Evolutionary conservation across 2,113 vertebrate species (phyloP).

Genomic region (Sinocyclocheilus maitianheensis): DNA sequence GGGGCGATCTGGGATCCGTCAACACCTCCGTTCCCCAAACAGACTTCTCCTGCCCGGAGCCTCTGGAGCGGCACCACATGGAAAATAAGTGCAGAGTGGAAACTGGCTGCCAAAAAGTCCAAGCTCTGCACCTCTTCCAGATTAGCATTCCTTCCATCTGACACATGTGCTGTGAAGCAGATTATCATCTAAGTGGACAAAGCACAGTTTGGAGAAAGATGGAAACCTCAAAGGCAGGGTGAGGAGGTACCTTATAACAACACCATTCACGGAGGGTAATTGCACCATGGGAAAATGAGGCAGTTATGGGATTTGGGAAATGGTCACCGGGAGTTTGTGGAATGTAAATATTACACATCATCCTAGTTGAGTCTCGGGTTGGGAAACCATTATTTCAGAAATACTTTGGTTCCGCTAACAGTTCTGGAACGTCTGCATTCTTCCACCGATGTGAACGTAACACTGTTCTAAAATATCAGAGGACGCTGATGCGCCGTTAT

Average conservation of each 20-base stretch:
- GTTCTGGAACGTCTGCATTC: constrained; percentile 9
- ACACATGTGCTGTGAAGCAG: constrained; percentile 86
- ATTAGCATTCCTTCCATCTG: constrained; percentile 96
- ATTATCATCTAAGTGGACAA: constrained; percentile 86
- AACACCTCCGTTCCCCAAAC: constrained; percentile 86
- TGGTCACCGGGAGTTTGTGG: constrained; percentile 29
- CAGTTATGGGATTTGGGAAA: constrained; percentile 43
- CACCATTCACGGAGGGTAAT: constrained; percentile 23
- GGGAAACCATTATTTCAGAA: neutral
- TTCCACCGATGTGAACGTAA: neutral
- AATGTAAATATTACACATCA: constrained; percentile 41
- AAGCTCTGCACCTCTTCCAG: constrained; percentile 88
- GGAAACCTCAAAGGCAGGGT: constrained; percentile 45
- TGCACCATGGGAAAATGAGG: constrained; percentile 47
- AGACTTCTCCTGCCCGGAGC: constrained; percentile 83
- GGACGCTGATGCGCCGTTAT: too few species aligned
- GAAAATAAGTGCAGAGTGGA: constrained; percentile 92
- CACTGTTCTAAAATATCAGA: neutral
- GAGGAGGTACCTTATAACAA: constrained; percentile 28
- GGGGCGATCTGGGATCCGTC: constrained; percentile 87
- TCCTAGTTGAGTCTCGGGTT: neutral
- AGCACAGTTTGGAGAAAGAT: constrained; percentile 55
- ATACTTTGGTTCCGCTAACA: neutral
- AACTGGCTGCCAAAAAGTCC: constrained; percentile 86
- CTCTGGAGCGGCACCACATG: constrained; percentile 90